Evolutionary conservation across 1,140 invertebrate genomes (phyloP), one percentile per base, ranked within the genome.

Genomic region (Acarapis woodi): DNA sequence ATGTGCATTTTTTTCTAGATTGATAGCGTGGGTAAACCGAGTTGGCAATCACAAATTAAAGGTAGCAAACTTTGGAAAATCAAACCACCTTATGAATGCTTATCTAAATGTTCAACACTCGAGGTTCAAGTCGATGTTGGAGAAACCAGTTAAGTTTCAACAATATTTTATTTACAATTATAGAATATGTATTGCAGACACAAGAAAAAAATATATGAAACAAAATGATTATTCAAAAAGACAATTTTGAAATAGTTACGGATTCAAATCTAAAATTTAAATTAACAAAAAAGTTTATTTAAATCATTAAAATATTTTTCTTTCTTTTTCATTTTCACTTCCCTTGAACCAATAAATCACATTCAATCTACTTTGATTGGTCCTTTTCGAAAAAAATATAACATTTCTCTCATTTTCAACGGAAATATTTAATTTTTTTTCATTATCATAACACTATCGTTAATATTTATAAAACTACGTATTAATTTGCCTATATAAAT

Each of bases 21-120:
- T 32, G 83, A 90, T 53, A 73, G 79, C 40, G 82, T 93, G 12
- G 62, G 67, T 28, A 64, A 77, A 52, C 74, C 83, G 8, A 88
- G 80, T 0, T 93, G 83, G 82, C 83, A 90, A 57, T 82, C 80
- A 0, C 83, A 90, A 56, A 62, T 90, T 30, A 64, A 62, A 32
- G 82, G 82, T 0, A 62, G 56, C 46, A 90, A 90, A 54, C 57
- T 64, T 5, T 93, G 83, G 83, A 63, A 64, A 15, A 56, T 93
- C 22, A 67, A 77, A 33, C 82, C 82, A 12, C 73, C 77, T 3
- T 71, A 73, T 0, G 83, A 93, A 57, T 93, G 83, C 53, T 64
- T 70, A 45, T 70, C 71, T 48, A 51, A 61, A 18, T 93, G 82
- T 53, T 48, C 52, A 14, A 56, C 55, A 40, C 50, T 87, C 16